Evolutionary conservation across 2,797 vertebrate genomes (phyloP).

Genomic region (Eleutherodactylus coqui): DNA sequence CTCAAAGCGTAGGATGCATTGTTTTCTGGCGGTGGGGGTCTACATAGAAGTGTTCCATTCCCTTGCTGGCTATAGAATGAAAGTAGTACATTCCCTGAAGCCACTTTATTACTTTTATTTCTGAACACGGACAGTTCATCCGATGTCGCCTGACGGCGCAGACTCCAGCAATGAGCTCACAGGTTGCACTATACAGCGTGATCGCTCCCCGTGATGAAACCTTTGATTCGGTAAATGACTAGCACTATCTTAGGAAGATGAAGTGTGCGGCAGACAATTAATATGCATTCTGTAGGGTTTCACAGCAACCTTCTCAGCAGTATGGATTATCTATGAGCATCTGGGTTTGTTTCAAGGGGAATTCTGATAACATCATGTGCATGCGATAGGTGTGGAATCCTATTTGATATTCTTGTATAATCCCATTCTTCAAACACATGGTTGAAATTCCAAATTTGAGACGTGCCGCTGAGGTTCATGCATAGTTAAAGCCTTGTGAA

Average conservation of each 20-base stretch:
- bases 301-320: constrained; percentile 44
- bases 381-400: background rate
- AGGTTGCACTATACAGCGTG: too few species aligned
- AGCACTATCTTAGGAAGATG: background rate
- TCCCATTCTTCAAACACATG: constrained; percentile 22
- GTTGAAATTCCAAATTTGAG: constrained; percentile 32
- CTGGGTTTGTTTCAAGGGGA: background rate
- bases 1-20: too few species aligned
- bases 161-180: too few species aligned
- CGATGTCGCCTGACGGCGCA: too few species aligned
- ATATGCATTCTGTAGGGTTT: background rate
- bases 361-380: constrained; percentile 13
- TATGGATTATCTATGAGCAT: background rate
- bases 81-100: too few species aligned
- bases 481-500: constrained; percentile 10
- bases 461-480: background rate
- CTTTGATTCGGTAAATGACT: background rate
- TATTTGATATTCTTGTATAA: constrained; percentile 22
- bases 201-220: background rate
- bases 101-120: too few species aligned
- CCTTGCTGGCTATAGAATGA: too few species aligned
- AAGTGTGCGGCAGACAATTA: background rate
- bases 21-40: too few species aligned
- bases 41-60: too few species aligned
- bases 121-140: too few species aligned